Evolutionary conservation across 2,888 invertebrate genomes (phyloP), one percentile per base, ranked within the genome.

Genomic region (Drosophila rellima): DNA sequence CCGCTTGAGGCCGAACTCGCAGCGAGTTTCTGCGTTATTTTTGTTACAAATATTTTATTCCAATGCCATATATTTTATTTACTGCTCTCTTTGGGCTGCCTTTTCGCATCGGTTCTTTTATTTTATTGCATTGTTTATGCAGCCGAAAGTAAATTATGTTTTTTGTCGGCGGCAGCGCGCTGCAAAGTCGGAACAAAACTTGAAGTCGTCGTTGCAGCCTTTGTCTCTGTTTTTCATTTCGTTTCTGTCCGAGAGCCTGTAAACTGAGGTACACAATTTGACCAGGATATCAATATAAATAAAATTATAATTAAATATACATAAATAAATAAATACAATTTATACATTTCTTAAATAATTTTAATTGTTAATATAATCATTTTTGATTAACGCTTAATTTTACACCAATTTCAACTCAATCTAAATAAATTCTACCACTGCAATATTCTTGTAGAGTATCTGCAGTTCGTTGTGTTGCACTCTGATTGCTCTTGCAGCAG

Each of bases 51-150:
- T 88, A 88, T 88, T 88, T 88, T 88, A 88, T 89, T 88, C 88
- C 82, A 86, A 81, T 88, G 88, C 85, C 89, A 90, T 89, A 88
- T 88, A 88, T 88, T 88, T 88, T 88, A 88, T 90, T 90, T 84
- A 65, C 70, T 78, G 68, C 59, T 61, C 57, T 65, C 57, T 65
- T 52, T 57, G 62, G 60, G 29, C 68, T 40, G 48, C 50, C 66
- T 62, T 50, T 64, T 74, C 66, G 72, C 67, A 70, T 78, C 87
- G 82, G 65, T 71, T 82, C 73, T 84, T 82, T 87, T 87, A 83
- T 89, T 90, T 81, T 87, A 85, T 90, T 91, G 90, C 90, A 90
- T 90, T 91, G 88, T 91, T 91, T 90, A 90, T 90, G 91, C 81
- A 79, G 88, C 74, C 79, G 69, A 85, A 90, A 90, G 85, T 90